Evolutionary conservation across 2,797 vertebrate species (phyloP), one percentile per base, ranked within the genome.

Genomic region (Melanotaenia trifasciata): DNA sequence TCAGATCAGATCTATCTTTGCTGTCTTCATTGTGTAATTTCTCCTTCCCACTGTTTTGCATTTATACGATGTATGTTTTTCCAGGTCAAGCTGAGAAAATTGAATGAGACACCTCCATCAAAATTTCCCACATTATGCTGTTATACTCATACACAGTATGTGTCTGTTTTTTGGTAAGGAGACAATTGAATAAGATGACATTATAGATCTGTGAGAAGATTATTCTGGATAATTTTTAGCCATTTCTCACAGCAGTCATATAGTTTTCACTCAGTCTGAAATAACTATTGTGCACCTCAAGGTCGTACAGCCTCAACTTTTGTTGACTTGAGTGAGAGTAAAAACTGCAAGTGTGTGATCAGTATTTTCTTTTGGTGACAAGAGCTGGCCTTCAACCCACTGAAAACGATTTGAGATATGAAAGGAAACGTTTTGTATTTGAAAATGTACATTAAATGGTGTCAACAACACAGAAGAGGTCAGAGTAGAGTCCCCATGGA

Each of bases 361-460:
- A 57, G 58, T 81, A 74, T 88, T 91, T 88, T 84, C 80, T 78
- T 74, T 80, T 50, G 43, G 72, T 89, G 92, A 91, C 87, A 89
- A 90, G 86, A 86, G 82, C 83, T 75, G 84, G 82, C 83, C 80
- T 81, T 72, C 71, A 86, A 84, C 85, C 84, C 88, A 84, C 83
- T 77, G 81, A 87, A 88, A 90, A 79, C 72, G 40, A 93, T 93
- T 90, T 91, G 76, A 73, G 63, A 87, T 78, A 70, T 87, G 85
- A 90, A 85, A 86, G 76, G 83, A 92, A 88, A 86, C 76, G 65
- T 91, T 93, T 93, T 80, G 84, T 92, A 80, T 89, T 86, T 90
- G 90, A 86, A 93, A 93, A 93, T 91, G 92, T 92, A 93, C 91
- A 93, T 94, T 93, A 94, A 94, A 94, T 24, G 84, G 90, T 91